Percentiles rank a stretch among this genome's conserved stretches.
Conservation (phyloP, 2,888 invertebrate species). For the Eristalis intricaria region DNA sequence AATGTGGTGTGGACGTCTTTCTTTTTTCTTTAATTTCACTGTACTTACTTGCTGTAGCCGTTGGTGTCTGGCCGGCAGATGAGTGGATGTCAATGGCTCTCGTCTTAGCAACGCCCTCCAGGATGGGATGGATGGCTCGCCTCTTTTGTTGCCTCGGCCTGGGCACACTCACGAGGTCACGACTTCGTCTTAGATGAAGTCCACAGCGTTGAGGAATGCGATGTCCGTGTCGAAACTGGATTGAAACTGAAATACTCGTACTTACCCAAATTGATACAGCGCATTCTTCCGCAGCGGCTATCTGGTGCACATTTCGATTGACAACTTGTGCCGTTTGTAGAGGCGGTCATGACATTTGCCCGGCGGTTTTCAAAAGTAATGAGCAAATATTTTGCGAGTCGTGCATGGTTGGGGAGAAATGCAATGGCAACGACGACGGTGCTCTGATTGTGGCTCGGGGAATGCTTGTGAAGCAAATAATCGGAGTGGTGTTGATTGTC, state of each 20-base stretch:
- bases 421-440: background rate
- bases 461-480: background rate
- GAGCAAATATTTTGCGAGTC: background rate
- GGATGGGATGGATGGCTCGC: background rate
- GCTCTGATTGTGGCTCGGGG: background rate
- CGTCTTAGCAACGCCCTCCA: background rate
- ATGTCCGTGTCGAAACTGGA: background rate
- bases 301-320: no score
- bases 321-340: background rate
- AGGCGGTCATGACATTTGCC: background rate
- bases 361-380: background rate
- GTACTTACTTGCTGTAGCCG: background rate
- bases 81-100: slow-evolving; percentile 9
- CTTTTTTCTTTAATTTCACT: background rate
- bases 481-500: background rate
- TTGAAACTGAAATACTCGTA: background rate
- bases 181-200: background rate
- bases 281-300: background rate
- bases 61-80: background rate
- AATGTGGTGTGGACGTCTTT: background rate
- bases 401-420: background rate
- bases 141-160: background rate
- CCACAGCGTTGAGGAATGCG: background rate
- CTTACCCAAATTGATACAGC: background rate
- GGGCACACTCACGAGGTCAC: background rate